These are phyloP conservation scores for Sipha maydis DNA, from an alignment of 2,888 invertebrate species.

Conservation along the genomic window DNA sequence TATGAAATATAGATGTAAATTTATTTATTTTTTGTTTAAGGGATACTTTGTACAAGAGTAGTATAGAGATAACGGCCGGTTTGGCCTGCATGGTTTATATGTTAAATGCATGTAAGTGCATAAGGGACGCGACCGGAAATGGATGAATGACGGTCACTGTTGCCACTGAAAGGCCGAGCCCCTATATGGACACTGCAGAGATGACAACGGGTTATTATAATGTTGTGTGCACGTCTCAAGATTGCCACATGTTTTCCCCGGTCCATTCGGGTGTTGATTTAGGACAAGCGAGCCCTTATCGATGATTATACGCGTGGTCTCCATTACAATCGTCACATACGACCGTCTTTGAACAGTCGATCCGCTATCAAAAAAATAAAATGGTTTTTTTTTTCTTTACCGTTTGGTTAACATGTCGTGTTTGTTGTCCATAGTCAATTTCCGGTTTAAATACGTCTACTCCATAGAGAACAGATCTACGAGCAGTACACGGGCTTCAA, in stretches of 20 bases:
- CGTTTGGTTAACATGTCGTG: not conserved
- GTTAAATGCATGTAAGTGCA: not conserved
- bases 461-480: not conserved
- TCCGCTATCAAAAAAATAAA: constrained; percentile 31
- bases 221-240: constrained; percentile 26
- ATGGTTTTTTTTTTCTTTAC: not conserved
- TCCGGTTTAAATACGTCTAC: constrained; percentile 34
- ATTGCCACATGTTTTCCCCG: constrained; percentile 28
- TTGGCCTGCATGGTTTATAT: not conserved
- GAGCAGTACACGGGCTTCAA: not conserved
- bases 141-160: constrained; percentile 59
- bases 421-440: constrained; percentile 35
- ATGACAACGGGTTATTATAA: constrained; percentile 55
- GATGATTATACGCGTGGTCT: constrained; percentile 26
- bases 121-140: constrained; percentile 33
- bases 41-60: not conserved
- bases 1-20: not conserved
- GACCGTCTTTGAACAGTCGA: constrained; percentile 37
- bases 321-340: constrained; percentile 30
- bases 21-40: not conserved
- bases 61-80: not conserved
- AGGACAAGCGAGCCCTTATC: constrained; percentile 57
- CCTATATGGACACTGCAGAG: constrained; percentile 21
- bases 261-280: constrained; percentile 55
- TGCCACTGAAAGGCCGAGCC: constrained; percentile 54